Evolutionary conservation across 37 sponge, comb jelly and placozoan genomes (phyloP).

Genomic region (Oscarella lobularis): DNA sequence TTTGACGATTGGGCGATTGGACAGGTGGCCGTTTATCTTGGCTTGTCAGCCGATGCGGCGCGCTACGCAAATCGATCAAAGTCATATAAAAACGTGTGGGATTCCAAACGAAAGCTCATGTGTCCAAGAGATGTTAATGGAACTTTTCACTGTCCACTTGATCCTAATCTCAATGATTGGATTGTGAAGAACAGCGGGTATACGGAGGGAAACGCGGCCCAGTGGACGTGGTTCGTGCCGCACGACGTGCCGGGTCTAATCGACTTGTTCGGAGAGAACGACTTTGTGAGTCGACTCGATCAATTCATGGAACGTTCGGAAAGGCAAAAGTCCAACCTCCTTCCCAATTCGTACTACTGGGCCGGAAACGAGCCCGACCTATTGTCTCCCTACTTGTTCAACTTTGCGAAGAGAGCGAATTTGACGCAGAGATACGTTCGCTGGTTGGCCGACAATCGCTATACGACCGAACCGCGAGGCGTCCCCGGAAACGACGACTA

Average conservation of each 20-base stretch:
- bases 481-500: slow-evolving; percentile 48
- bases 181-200: slow-evolving; percentile 9
- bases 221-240: slow-evolving; percentile 58
- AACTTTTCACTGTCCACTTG: slow-evolving; percentile 24
- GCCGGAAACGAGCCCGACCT: slow-evolving; percentile 56
- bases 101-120: slow-evolving; percentile 19
- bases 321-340: slow-evolving; percentile 20
- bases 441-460: slow-evolving; percentile 35
- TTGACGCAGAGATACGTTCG: slow-evolving; percentile 13
- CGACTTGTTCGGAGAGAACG: slow-evolving; percentile 11
- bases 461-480: slow-evolving; percentile 26
- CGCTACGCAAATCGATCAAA: slow-evolving; percentile 24
- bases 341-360: slow-evolving; percentile 55
- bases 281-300: slow-evolving; percentile 22
- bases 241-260: slow-evolving; percentile 45
- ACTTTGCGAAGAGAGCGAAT: slow-evolving; percentile 21
- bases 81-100: slow-evolving; percentile 41
- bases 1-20: slow-evolving; percentile 48
- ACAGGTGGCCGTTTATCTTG: slow-evolving; percentile 9
- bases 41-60: slow-evolving; percentile 12
- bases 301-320: slow-evolving; percentile 22
- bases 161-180: slow-evolving; percentile 30
- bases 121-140: slow-evolving; percentile 20
- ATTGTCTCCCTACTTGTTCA: slow-evolving; percentile 28
- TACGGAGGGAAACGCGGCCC: slow-evolving; percentile 46